These are phyloP conservation scores for Galerucella pusilla DNA, from an alignment of 2,888 invertebrate species.

Conservation along the genomic window DNA sequence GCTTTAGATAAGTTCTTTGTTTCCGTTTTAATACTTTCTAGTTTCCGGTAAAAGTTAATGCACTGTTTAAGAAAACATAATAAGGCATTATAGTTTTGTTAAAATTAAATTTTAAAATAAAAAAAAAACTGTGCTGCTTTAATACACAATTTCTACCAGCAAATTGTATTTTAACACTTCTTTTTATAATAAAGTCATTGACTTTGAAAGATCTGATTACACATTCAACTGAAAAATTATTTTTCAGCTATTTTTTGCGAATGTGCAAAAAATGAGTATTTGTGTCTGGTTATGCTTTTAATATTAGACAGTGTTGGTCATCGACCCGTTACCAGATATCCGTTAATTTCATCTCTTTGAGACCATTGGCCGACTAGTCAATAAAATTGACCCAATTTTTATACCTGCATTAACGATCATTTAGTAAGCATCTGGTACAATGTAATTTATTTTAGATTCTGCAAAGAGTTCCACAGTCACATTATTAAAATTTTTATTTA, in stretches of 20 bases:
- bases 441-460: not conserved
- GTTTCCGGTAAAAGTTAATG: not conserved
- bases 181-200: slow-evolving; percentile 8
- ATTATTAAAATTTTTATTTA: too few species aligned
- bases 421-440: slow-evolving; percentile 11
- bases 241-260: slow-evolving; percentile 4
- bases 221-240: not conserved
- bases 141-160: not conserved
- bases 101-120: not conserved
- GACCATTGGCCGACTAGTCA: slow-evolving; percentile 27
- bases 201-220: not conserved
- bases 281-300: slow-evolving; percentile 19
- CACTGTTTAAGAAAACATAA: slow-evolving; percentile 1
- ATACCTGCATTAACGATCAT: slow-evolving; percentile 9
- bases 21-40: not conserved
- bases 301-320: slow-evolving; percentile 24
- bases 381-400: slow-evolving; percentile 28
- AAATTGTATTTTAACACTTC: not conserved
- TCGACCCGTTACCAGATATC: slow-evolving; percentile 26
- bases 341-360: slow-evolving; percentile 32
- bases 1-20: not conserved
- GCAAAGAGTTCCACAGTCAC: not conserved
- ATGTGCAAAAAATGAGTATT: slow-evolving; percentile 22
- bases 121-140: not conserved
- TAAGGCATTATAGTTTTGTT: not conserved